Conservation (phyloP, 1,140 invertebrate genomes). For the Idris sp. region DNA sequence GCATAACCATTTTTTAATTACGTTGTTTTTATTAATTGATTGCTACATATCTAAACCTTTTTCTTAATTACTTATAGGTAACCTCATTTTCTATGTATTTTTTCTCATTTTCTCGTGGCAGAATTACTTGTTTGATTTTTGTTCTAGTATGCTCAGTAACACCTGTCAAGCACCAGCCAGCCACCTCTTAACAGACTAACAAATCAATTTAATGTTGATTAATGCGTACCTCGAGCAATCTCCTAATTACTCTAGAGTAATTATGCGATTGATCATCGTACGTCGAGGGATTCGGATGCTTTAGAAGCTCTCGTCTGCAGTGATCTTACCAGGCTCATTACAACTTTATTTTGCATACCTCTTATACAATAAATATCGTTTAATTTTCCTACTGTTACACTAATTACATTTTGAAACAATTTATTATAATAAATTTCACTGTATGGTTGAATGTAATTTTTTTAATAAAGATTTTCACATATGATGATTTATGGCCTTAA, state of each 20-base stretch:
- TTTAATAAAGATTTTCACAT: too few species aligned
- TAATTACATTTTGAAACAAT: too few species aligned
- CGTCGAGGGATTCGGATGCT: constrained; percentile 62
- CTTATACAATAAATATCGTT: constrained; percentile 34
- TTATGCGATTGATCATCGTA: constrained; percentile 69
- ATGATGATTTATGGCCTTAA: too few species aligned
- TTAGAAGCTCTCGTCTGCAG: constrained; percentile 55
- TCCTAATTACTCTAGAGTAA: constrained; percentile 72
- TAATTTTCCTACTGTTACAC: too few species aligned
- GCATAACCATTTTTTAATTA: too few species aligned
- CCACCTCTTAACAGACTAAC: constrained; percentile 46
- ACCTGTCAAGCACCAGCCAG: constrained; percentile 38
- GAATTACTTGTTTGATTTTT: constrained; percentile 36
- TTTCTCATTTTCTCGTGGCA: too few species aligned
- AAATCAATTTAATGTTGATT: constrained; percentile 75
- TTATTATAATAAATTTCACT: too few species aligned
- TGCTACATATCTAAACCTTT: too few species aligned
- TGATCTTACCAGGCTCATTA: constrained; percentile 37
- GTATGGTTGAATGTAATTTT: too few species aligned
- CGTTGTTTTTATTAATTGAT: too few species aligned
- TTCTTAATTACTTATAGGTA: too few species aligned
- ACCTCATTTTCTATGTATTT: too few species aligned
- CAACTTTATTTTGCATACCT: constrained; percentile 44
- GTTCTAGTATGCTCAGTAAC: constrained; percentile 47
- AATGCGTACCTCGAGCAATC: constrained; percentile 67